Base-by-base conservation (phyloP, 2,113 vertebrate species). In the Equus przewalskii region DNA sequence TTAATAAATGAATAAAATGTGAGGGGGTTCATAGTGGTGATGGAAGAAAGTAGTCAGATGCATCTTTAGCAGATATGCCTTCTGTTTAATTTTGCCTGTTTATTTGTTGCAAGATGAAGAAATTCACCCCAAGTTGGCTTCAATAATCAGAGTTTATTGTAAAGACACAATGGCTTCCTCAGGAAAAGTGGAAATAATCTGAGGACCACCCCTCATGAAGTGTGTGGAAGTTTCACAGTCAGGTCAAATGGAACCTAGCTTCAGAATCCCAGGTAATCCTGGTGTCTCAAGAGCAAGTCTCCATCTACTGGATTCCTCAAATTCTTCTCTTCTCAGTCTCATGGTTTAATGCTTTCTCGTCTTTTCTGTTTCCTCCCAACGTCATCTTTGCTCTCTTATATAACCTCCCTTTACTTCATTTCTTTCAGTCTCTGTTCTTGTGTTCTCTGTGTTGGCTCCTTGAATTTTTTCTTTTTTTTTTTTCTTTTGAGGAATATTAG, bases 1-100 rank as follows among this genome's bases (percentile, higher is more conserved):
- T 64, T 89, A 46, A 84, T 78, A 78, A 89, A 70, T 86, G 26
- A 69, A 89, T 89, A 58, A 46, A 49, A 30, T n/a, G 30, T 69
- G 30, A 56, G 2, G 1, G 21, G 7, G 5, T 28, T 0, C 36
- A 62, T 7, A 62, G 30, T 56, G 0, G 7, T 46, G 89, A 54
- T 10, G 28, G 58, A 89, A 67, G 15, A 1, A 56, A 81, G 22
- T 6, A 94, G 16, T 65, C 36, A 28, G 46, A 36, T 4, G 7
- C 56, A 13, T 46, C 36, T 14, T 67, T 72, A 62, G 15, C 33
- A 75, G 58, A n/a, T 49, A 46, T 6, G 1, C 19, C 44, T 24
- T 65, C 49, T 78, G 24, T 49, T 85, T 91, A 56, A 75, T 67
- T 21, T 36, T 88, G 49, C 19, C 14, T 72, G 4, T 56, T 41